A percentile compares a stretch with the other conserved stretches of the same genome.
These are phyloP conservation scores for Beris chalybata DNA, from an alignment of 2,888 invertebrate species.

Conservation along the genomic window DNA sequence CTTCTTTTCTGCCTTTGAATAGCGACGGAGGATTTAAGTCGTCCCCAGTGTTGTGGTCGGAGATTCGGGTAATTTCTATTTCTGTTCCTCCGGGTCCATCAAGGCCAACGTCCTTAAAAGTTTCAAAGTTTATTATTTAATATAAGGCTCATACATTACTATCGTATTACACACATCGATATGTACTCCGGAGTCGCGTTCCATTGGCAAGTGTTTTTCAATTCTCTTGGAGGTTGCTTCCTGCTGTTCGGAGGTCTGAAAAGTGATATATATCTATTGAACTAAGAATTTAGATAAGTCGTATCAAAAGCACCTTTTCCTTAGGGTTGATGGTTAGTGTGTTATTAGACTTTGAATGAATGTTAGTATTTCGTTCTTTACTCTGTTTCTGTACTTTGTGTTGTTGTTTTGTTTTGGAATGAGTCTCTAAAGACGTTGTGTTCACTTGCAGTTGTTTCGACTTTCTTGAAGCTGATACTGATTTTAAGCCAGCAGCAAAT, in stretches of 20 bases:
- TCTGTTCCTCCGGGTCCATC: constrained; percentile 6
- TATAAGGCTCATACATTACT: not conserved
- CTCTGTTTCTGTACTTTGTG: not conserved
- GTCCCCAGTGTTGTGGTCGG: not conserved
- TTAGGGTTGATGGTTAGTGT: no score
- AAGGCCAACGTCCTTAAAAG: constrained; percentile 26
- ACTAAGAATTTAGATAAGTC: no score
- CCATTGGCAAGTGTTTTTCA: constrained; percentile 9
- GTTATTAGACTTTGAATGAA: no score
- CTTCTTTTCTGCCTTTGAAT: constrained; percentile 54
- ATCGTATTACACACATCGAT: constrained; percentile 36
- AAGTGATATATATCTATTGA: not conserved
- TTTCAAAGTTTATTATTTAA: constrained; percentile 13
- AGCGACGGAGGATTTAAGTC: constrained; percentile 32
- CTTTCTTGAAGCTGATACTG: not conserved
- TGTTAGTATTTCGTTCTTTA: no score
- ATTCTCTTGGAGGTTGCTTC: not conserved
- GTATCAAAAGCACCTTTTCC: no score
- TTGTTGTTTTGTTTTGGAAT: not conserved
- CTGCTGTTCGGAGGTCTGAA: constrained; percentile 8
- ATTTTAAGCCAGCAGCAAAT: not conserved
- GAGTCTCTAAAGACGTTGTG: no score
- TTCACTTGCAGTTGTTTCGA: no score
- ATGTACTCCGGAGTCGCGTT: constrained; percentile 42
- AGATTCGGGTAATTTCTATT: not conserved